Evolutionary conservation across 2,888 invertebrate species (phyloP).

Genomic region (Chrysotoxum bicinctum): DNA sequence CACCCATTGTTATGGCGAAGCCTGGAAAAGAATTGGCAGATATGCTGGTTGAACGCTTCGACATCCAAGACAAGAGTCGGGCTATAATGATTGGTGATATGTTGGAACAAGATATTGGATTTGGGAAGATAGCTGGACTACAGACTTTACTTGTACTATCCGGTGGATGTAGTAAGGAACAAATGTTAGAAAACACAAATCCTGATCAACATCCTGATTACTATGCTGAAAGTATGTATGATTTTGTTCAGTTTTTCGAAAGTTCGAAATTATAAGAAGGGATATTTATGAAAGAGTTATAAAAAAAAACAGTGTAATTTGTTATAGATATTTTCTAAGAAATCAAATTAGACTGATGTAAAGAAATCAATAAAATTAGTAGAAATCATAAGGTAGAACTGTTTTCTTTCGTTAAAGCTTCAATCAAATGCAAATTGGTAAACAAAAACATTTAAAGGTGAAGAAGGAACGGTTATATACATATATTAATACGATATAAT

Average conservation of each 20-base stretch:
- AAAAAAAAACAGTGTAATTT: background rate
- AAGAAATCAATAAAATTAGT: background rate
- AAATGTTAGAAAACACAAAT: conserved; percentile 74
- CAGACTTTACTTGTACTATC: conserved; percentile 89
- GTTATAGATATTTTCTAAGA: background rate
- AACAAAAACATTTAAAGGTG: no score
- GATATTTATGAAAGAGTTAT: background rate
- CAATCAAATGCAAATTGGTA: no score
- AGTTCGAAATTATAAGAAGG: conserved; percentile 33
- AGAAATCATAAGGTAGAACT: no score
- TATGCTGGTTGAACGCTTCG: conserved; percentile 75
- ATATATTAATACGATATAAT: no score
- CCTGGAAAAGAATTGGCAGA: conserved; percentile 81
- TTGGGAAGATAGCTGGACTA: conserved; percentile 88
- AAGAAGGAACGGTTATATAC: no score
- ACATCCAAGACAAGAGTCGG: conserved; percentile 84
- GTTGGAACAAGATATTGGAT: conserved; percentile 90
- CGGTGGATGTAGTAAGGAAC: conserved; percentile 76
- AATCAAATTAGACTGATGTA: conserved; percentile 16
- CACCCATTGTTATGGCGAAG: conserved; percentile 81
- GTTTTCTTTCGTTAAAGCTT: no score
- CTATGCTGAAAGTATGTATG: conserved; percentile 78
- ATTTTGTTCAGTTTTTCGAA: conserved; percentile 76
- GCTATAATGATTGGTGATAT: conserved; percentile 93
- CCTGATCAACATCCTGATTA: conserved; percentile 77